A percentile compares a stretch with the other conserved stretches of the same genome.
Evolutionary conservation across 2,113 vertebrate species (phyloP).

Genomic region (Datnioides undecimradiatus): DNA sequence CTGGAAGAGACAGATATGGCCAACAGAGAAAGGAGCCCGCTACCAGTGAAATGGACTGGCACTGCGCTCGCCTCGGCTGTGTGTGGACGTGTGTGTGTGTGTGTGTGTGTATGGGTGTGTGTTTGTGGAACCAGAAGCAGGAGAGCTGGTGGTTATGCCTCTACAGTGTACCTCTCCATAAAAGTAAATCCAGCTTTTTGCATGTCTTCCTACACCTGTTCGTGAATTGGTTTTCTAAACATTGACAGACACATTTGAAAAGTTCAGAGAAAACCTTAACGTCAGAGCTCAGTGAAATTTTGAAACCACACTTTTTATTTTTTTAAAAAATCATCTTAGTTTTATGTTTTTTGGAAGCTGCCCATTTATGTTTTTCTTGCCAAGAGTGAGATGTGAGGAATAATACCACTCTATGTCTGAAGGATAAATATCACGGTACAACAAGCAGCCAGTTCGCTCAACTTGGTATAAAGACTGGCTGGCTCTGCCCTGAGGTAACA

Average conservation of each 20-base stretch:
- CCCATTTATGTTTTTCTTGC: neutral
- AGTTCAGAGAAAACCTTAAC: neutral
- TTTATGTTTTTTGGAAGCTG: no score
- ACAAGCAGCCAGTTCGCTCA: neutral
- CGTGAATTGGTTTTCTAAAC: neutral
- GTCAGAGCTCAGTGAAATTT: neutral
- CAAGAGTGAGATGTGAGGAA: neutral
- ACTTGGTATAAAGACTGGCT: neutral
- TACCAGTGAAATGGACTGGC: constrained; percentile 42
- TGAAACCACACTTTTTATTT: neutral
- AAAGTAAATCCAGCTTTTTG: neutral
- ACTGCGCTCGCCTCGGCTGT: constrained; percentile 31
- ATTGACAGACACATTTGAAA: neutral
- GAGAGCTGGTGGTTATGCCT: neutral
- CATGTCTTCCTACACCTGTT: neutral
- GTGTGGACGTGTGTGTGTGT: neutral
- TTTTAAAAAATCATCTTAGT: no score
- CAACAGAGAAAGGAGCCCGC: constrained; percentile 26
- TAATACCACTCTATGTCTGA: neutral
- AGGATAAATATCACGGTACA: neutral
- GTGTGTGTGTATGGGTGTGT: constrained; percentile 15
- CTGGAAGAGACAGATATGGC: constrained; percentile 59
- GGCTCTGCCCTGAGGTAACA: neutral
- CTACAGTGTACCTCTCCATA: neutral
- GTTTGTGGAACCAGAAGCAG: neutral